phyloP scores from a whole-genome alignment of 2,113 vertebrate species.

The Smithornis capensis region DNA sequence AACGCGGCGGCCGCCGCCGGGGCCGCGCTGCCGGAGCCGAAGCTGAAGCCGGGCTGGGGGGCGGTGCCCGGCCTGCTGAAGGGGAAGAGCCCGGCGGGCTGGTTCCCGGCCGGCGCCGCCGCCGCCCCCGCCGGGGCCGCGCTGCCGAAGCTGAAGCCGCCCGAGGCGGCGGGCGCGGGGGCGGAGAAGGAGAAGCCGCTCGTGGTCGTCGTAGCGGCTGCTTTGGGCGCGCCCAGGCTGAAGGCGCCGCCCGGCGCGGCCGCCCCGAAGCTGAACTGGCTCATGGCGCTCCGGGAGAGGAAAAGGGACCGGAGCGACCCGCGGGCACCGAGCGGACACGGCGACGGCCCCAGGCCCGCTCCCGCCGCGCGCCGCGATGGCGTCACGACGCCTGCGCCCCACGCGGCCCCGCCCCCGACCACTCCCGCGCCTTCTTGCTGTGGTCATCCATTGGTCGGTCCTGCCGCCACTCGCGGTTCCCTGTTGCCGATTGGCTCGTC shows the following conservation, averaged over 20 bases:
- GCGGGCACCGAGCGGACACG: not conserved
- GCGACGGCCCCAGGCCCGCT: no score
- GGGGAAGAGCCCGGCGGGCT: not conserved
- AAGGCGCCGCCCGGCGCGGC: not conserved
- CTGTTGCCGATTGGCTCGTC: not conserved
- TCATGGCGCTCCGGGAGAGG: no score
- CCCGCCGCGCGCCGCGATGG: not conserved
- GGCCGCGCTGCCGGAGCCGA: not conserved
- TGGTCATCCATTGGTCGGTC: not conserved
- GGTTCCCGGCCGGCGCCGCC: not conserved
- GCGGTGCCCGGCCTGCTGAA: not conserved
- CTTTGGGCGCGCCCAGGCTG: not conserved
- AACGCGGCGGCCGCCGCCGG: not conserved
- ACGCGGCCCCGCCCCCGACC: not conserved
- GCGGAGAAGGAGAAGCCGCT: not conserved
- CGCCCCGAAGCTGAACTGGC: no score
- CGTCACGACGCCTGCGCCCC: not conserved
- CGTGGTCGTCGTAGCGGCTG: not conserved
- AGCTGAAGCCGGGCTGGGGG: not conserved
- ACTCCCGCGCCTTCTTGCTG: not conserved
- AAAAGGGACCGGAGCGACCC: no score
- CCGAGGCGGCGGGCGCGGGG: not conserved
- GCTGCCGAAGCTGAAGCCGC: not conserved
- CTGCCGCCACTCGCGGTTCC: not conserved
- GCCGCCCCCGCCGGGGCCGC: no score